phyloP scores from a whole-genome alignment of 2,888 invertebrate species.

The Drosophila phalerata region DNA sequence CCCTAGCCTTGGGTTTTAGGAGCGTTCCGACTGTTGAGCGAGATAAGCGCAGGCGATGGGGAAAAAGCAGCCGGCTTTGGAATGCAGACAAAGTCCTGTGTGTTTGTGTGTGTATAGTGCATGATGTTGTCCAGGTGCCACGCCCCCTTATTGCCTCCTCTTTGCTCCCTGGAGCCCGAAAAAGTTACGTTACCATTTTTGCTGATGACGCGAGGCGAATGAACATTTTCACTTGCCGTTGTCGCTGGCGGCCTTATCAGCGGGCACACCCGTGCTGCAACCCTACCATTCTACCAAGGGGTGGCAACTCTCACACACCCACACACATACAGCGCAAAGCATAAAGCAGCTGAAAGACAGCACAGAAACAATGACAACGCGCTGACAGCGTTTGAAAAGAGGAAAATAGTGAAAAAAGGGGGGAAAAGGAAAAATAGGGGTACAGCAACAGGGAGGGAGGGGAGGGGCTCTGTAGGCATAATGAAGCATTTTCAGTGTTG shows the following conservation, averaged over 20 bases:
- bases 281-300: background rate
- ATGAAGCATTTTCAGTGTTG: constrained; percentile 75
- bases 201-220: constrained; percentile 58
- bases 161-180: constrained; percentile 6
- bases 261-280: constrained; percentile 46
- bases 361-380: constrained; percentile 75
- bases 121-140: constrained; percentile 50
- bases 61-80: constrained; percentile 17
- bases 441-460: background rate
- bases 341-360: constrained; percentile 52
- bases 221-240: constrained; percentile 77
- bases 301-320: constrained; percentile 52
- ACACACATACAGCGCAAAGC: constrained; percentile 26
- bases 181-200: constrained; percentile 40
- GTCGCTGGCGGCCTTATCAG: constrained; percentile 67
- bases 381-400: constrained; percentile 58
- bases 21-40: constrained; percentile 63
- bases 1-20: constrained; percentile 26
- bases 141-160: background rate
- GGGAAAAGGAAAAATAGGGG: background rate
- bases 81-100: constrained; percentile 51
- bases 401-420: background rate
- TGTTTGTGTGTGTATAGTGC: constrained; percentile 20
- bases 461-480: constrained; percentile 43
- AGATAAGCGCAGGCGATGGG: constrained; percentile 61